Evolutionary conservation across 1,140 invertebrate species (phyloP).

Genomic region (Pygmarrhopalites habei): DNA sequence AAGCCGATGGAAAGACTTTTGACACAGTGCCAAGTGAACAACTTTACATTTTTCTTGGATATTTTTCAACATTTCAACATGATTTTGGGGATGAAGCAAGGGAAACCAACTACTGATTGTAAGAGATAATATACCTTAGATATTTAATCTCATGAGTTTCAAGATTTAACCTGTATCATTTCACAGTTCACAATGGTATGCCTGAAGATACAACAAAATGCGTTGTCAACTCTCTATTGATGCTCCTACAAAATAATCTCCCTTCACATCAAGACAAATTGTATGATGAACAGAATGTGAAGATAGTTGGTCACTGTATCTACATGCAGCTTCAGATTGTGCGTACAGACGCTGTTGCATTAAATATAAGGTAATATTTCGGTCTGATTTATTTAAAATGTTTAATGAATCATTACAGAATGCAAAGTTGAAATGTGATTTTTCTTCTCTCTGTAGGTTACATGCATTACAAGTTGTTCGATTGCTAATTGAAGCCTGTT

Average conservation of each 20-base stretch:
- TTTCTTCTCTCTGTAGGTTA: constrained; percentile 1
- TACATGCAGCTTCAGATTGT: constrained; percentile 16
- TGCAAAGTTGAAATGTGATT: neutral
- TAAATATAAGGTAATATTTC: constrained; percentile 13
- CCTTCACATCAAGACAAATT: neutral
- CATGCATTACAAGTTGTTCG: constrained; percentile 6
- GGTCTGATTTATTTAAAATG: neutral
- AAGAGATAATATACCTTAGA: too few species aligned
- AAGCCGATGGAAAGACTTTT: too few species aligned
- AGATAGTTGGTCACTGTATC: constrained; percentile 2
- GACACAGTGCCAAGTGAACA: too few species aligned
- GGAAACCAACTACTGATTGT: too few species aligned
- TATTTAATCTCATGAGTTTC: too few species aligned
- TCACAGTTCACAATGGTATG: too few species aligned
- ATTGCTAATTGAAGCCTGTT: neutral
- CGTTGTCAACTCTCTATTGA: too few species aligned
- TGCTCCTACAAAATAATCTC: neutral
- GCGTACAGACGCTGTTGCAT: neutral
- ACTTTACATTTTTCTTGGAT: too few species aligned
- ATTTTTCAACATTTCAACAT: too few species aligned
- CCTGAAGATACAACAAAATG: too few species aligned
- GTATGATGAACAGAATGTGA: neutral
- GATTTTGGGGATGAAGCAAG: too few species aligned
- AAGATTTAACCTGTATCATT: too few species aligned
- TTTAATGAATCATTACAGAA: neutral